phyloP scores from a whole-genome alignment of 2,113 vertebrate species.

The Salminus brasiliensis region DNA sequence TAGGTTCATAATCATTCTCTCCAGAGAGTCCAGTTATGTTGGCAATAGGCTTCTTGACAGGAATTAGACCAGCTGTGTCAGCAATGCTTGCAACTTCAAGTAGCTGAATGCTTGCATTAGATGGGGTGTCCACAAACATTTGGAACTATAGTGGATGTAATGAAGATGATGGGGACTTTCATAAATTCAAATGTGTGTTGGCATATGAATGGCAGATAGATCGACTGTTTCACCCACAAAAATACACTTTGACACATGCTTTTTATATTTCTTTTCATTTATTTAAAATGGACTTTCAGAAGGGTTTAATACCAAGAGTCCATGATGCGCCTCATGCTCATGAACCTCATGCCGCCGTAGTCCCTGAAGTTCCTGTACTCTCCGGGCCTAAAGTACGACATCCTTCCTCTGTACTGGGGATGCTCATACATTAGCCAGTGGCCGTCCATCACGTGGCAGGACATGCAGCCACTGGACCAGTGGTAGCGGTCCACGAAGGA shows the following conservation, averaged over 20 bases:
- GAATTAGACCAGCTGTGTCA: too few species aligned
- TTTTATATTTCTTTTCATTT: neutral
- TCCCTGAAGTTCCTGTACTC: constrained; percentile 22
- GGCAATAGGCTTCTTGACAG: too few species aligned
- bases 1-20: too few species aligned
- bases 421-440: constrained; percentile 67
- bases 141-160: too few species aligned
- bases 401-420: constrained; percentile 59
- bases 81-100: too few species aligned
- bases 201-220: too few species aligned
- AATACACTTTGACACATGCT: neutral
- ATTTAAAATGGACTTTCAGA: neutral
- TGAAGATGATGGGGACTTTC: too few species aligned
- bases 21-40: too few species aligned
- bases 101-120: too few species aligned
- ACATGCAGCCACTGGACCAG: constrained; percentile 53
- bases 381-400: constrained; percentile 47
- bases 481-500: constrained; percentile 23
- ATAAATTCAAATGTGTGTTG: too few species aligned
- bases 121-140: too few species aligned
- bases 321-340: constrained; percentile 19
- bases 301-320: constrained; percentile 10
- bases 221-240: neutral
- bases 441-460: constrained; percentile 66
- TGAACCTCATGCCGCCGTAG: constrained; percentile 11